Conservation (phyloP, 2,797 vertebrate species). For the Alcedo quadribrachys region DNA sequence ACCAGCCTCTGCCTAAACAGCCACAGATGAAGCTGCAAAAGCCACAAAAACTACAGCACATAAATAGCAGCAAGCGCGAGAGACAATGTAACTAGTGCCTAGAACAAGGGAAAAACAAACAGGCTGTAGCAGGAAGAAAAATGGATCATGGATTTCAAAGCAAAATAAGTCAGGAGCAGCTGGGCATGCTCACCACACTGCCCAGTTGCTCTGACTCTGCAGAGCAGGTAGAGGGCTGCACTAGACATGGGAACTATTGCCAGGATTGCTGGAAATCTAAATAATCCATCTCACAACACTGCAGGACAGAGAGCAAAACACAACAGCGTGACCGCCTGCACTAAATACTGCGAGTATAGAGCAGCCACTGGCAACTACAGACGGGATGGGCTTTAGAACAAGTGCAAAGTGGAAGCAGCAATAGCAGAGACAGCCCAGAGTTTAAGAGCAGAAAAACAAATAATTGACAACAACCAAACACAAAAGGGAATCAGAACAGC, state of each 20-base stretch:
- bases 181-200: background rate
- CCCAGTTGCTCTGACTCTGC: background rate
- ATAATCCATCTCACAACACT: background rate
- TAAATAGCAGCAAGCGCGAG: constrained; percentile 9
- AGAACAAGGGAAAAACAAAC: constrained; percentile 31
- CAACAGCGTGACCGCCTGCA: accelerated
- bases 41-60: background rate
- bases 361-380: background rate
- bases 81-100: background rate
- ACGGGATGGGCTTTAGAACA: background rate
- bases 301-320: background rate
- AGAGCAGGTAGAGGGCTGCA: constrained; percentile 27
- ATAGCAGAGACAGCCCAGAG: background rate
- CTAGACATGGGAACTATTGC: background rate
- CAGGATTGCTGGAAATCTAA: constrained; percentile 9
- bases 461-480: background rate
- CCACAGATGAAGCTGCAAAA: background rate
- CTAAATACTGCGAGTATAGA: background rate
- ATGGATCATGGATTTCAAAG: background rate
- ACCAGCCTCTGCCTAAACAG: background rate
- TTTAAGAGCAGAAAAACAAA: background rate
- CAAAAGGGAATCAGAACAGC: background rate
- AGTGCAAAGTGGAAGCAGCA: background rate
- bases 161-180: background rate
- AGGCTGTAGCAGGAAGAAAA: background rate